Evolutionary conservation across 2,888 invertebrate genomes (phyloP).

Genomic region (Caenorhabditis sp.): DNA sequence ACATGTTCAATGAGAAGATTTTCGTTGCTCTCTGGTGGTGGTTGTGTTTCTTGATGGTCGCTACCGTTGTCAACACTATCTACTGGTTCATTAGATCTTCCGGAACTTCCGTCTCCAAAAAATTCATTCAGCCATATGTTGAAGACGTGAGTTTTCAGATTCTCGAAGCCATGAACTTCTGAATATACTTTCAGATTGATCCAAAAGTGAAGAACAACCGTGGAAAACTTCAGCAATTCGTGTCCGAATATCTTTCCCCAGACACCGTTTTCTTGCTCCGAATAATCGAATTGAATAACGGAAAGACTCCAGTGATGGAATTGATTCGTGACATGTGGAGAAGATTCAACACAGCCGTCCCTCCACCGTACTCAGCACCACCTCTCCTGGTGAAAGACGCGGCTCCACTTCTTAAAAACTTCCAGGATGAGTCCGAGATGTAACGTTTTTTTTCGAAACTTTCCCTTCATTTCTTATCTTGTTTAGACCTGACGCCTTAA

Average conservation of each 20-base stretch:
- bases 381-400: slow-evolving; percentile 63
- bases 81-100: slow-evolving; percentile 75
- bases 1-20: slow-evolving; percentile 81
- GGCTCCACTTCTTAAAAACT: slow-evolving; percentile 63
- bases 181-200: slow-evolving; percentile 54
- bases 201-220: slow-evolving; percentile 67
- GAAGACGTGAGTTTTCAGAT: slow-evolving; percentile 67
- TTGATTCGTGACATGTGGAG: slow-evolving; percentile 61
- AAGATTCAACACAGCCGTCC: slow-evolving; percentile 59
- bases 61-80: slow-evolving; percentile 68
- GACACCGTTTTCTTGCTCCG: slow-evolving; percentile 81
- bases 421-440: slow-evolving; percentile 62
- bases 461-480: slow-evolving; percentile 23
- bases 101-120: slow-evolving; percentile 57
- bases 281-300: slow-evolving; percentile 69
- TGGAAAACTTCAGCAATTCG: slow-evolving; percentile 67
- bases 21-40: slow-evolving; percentile 83
- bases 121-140: slow-evolving; percentile 73
- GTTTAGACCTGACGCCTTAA: slow-evolving; percentile 40
- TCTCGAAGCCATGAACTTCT: no score
- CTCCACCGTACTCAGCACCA: slow-evolving; percentile 66
- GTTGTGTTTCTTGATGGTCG: slow-evolving; percentile 77
- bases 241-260: slow-evolving; percentile 76
- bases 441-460: slow-evolving; percentile 41
- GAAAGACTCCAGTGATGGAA: slow-evolving; percentile 63